These are phyloP conservation scores for Chalcis sispes DNA, from an alignment of 2,888 invertebrate species.

Conservation along the genomic window DNA sequence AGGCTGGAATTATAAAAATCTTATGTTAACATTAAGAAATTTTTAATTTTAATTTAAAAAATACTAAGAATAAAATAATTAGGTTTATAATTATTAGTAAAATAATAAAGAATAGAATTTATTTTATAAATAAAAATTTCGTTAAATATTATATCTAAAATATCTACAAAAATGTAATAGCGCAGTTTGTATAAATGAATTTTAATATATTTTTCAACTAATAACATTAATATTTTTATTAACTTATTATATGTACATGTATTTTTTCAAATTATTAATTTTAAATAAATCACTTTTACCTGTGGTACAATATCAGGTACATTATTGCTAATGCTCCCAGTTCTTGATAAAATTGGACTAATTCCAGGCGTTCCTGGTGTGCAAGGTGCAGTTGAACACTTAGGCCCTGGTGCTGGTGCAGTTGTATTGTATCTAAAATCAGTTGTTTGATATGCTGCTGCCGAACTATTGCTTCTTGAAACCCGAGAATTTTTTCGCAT, in stretches of 20 bases:
- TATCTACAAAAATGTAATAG: neutral
- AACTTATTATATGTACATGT: neutral
- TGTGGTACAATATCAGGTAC: conserved; percentile 71
- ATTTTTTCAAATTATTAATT: neutral
- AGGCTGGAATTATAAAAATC: conserved; percentile 68
- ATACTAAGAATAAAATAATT: neutral
- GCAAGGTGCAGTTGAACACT: conserved; percentile 71
- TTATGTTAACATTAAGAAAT: conserved; percentile 45
- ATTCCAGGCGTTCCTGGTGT: conserved; percentile 73
- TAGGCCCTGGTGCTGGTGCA: conserved; percentile 64
- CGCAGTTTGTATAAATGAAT: too few relatives aligned
- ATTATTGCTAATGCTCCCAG: conserved; percentile 70
- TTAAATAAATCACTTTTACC: conserved; percentile 51
- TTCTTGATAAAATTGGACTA: conserved; percentile 72
- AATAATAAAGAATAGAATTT: neutral
- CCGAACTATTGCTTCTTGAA: conserved; percentile 73
- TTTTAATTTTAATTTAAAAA: conserved; percentile 48
- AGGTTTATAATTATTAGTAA: neutral
- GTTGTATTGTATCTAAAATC: conserved; percentile 72
- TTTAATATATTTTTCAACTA: neutral
- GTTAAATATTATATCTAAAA: neutral
- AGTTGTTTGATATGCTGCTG: conserved; percentile 70
- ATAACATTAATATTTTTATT: neutral
- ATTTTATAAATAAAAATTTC: neutral
- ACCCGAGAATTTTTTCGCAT: conserved; percentile 69